A percentile compares a stretch with the other conserved stretches of the same genome.
phyloP scores from a whole-genome alignment of 2,888 invertebrate genomes.

The Drosophila infuscata region DNA sequence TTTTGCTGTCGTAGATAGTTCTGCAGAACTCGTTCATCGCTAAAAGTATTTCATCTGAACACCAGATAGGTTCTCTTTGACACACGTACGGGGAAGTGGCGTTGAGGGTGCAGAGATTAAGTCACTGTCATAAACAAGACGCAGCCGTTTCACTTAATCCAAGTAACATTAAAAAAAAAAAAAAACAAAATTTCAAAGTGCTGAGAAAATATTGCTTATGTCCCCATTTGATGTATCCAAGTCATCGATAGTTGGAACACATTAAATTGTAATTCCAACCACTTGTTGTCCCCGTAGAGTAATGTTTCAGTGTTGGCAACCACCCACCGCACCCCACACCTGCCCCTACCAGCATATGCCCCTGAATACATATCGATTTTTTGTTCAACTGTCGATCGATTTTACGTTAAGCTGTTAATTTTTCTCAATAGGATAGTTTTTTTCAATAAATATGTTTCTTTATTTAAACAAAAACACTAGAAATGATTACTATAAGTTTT shows the following conservation, averaged over 20 bases:
- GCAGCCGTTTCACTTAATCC: too few species aligned
- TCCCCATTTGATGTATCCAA: not conserved
- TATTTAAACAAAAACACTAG: not conserved
- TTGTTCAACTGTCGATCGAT: not conserved
- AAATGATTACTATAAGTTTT: not conserved
- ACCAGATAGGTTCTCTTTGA: slow-evolving; percentile 3
- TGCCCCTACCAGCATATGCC: not conserved
- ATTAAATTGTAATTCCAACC: not conserved
- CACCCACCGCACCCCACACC: too few species aligned
- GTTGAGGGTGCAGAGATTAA: not conserved
- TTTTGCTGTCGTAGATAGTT: not conserved
- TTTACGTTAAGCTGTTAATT: not conserved
- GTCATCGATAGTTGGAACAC: not conserved
- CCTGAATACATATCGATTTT: not conserved
- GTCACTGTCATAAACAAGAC: too few species aligned
- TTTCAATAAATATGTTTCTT: not conserved
- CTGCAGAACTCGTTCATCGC: slow-evolving; percentile 1
- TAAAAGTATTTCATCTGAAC: slow-evolving; percentile 8
- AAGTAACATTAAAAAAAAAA: too few species aligned
- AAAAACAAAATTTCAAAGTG: too few species aligned
- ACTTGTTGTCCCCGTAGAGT: not conserved
- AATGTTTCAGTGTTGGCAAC: too few species aligned
- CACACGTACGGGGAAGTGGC: not conserved
- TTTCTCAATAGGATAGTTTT: not conserved
- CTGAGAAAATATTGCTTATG: not conserved